These are phyloP conservation scores for Chloroclystis v-ata DNA, from an alignment of 2,888 invertebrate genomes.

Conservation along the genomic window DNA sequence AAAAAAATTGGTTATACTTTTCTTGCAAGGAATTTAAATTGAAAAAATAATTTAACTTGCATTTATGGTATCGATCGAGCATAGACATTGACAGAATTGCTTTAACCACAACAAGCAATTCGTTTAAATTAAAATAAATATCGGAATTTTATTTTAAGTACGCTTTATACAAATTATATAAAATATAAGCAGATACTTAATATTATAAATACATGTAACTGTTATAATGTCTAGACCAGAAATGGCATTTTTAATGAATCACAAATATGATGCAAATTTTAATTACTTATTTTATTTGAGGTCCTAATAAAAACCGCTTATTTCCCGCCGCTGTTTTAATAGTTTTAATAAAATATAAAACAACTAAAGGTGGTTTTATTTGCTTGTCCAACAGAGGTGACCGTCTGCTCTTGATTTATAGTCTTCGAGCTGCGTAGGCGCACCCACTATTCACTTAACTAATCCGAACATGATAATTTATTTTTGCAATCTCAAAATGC, in stretches of 20 bases:
- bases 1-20: no score
- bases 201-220: no score
- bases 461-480: conserved; percentile 20
- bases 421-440: conserved; percentile 47
- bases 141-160: no score
- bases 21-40: not conserved
- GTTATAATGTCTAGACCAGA: no score
- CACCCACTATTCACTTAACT: conserved; percentile 46
- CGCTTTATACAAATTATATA: no score
- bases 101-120: no score
- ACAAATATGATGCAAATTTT: no score
- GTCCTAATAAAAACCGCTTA: not conserved
- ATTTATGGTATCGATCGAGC: no score
- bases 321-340: conserved; percentile 9
- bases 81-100: no score
- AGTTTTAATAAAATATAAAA: not conserved
- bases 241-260: no score
- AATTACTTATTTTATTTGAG: not conserved
- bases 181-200: no score
- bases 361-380: not conserved
- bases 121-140: no score
- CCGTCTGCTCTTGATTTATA: conserved; percentile 45
- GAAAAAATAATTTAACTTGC: not conserved
- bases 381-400: conserved; percentile 29
- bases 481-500: conserved; percentile 23